Base-by-base conservation (phyloP, 2,113 vertebrate genomes). In the Pollimyrus isidori region DNA sequence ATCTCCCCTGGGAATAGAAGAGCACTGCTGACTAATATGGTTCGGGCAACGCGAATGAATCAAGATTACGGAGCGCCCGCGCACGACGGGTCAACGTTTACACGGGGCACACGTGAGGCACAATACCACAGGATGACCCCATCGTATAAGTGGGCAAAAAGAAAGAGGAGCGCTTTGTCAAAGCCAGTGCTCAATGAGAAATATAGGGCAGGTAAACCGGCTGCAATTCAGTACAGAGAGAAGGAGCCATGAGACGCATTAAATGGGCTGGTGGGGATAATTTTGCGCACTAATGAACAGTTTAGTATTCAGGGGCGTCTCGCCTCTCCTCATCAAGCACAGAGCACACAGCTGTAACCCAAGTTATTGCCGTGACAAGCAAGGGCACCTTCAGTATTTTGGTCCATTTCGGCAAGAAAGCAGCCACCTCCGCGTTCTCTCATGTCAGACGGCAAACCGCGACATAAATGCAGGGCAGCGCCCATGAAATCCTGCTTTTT, bases 381-480 rank as follows among this genome's bases (percentile, higher is more conserved):
- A 94, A 94, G 92, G 93, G 92, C 93, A 94, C 93, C 93, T 93
- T 94, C 92, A 89, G 86, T 91, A 88, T 80, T 42, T 23, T 10
- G 30, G 50, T 69, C 39, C 21, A 4, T 58, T 30, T 53, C 2
- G 30, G 89, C 53, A 42, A 45, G 19, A 58, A 26, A 53, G 30
- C 73, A 21, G 48, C 45, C 13, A 42, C 3, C 10, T 39, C 50
- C 2, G 5, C 15, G 19, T 45, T 48, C 42, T 65, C 80, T n/a
- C 48, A 26, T 19, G 11, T 49, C 30, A 76, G 7, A n/a, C 7
- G 42, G 39, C 46, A 76, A 7, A 58, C 86, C 87, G 10, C 62
- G 1, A 26, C 11, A 26, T 30, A 69, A 69, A 69, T 69, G n/a
- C 62, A 69, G 62, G n/a, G 62, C 62, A 30, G n/a, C 62, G 10